phyloP scores from a whole-genome alignment of 2,797 vertebrate genomes.

The Anguilla anguilla region DNA sequence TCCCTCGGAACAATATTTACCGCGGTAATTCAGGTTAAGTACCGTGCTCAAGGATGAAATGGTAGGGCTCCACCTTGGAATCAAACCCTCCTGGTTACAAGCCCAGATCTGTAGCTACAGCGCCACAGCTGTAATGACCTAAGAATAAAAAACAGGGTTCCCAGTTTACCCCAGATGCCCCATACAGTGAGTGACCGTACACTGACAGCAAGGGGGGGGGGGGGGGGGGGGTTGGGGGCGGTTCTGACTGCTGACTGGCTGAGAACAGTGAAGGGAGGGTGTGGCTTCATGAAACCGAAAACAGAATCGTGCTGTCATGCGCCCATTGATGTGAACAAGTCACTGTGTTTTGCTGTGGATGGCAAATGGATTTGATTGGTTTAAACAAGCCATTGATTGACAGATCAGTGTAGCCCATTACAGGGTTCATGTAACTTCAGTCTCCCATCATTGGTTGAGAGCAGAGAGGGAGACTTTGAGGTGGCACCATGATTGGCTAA shows the following conservation, averaged over 20 bases:
- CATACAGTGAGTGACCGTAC: background rate
- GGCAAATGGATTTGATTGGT: too few relatives aligned
- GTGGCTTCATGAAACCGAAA: too few relatives aligned
- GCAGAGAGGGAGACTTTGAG: slow-evolving; percentile 22
- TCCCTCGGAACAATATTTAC: background rate
- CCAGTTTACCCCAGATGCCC: background rate
- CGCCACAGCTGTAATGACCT: background rate
- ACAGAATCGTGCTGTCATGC: too few relatives aligned
- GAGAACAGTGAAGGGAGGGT: too few relatives aligned
- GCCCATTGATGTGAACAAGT: too few relatives aligned
- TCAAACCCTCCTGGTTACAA: background rate
- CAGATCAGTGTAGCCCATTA: too few relatives aligned
- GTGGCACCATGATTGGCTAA: slow-evolving; percentile 25
- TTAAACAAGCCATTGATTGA: too few relatives aligned
- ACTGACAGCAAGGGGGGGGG: background rate
- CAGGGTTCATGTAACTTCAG: too few relatives aligned
- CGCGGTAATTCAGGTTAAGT: background rate
- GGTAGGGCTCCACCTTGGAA: background rate
- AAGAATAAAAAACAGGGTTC: background rate
- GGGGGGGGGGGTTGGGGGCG: too few relatives aligned
- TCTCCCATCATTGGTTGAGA: too few relatives aligned
- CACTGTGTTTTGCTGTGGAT: too few relatives aligned
- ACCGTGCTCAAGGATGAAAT: background rate
- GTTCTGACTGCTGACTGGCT: background rate
- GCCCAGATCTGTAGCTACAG: background rate